Conservation (phyloP, 2,797 vertebrate species). For the Alectoris magna region DNA sequence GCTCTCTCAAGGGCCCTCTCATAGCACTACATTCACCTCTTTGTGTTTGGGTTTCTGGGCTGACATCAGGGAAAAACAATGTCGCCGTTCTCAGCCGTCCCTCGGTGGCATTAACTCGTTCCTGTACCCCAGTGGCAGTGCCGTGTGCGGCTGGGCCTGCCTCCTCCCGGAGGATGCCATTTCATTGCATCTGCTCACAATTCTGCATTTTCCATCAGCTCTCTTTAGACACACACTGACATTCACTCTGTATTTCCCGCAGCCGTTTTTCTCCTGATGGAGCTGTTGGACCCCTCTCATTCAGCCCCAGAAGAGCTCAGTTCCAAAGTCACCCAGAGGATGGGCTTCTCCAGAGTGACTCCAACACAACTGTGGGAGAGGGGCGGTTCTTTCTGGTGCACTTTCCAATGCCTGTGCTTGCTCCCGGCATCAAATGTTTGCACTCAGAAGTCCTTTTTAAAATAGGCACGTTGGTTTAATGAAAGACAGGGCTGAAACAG, state of each 20-base stretch:
- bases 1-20: conserved; percentile 66
- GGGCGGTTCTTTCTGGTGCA: neutral
- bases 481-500: neutral
- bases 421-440: neutral
- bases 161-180: neutral
- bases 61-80: conserved; percentile 79
- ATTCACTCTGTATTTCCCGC: neutral
- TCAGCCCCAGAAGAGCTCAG: neutral
- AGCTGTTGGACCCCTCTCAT: neutral
- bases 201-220: accelerated
- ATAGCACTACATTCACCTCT: conserved; percentile 73
- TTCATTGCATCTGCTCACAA: neutral
- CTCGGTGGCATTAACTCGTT: conserved; percentile 73
- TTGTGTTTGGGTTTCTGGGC: conserved; percentile 74
- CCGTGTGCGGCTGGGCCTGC: neutral
- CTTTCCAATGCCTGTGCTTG: neutral
- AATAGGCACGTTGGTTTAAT: accelerated
- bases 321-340: accelerated
- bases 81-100: conserved; percentile 63
- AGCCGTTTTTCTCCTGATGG: neutral
- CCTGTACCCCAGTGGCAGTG: conserved; percentile 36
- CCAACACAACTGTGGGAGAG: accelerated
- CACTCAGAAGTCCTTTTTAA: neutral
- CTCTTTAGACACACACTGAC: accelerated
- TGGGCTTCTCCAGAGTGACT: accelerated